These are phyloP conservation scores for Apodemia hepburni DNA, from an alignment of 2,888 invertebrate species.

Conservation along the genomic window DNA sequence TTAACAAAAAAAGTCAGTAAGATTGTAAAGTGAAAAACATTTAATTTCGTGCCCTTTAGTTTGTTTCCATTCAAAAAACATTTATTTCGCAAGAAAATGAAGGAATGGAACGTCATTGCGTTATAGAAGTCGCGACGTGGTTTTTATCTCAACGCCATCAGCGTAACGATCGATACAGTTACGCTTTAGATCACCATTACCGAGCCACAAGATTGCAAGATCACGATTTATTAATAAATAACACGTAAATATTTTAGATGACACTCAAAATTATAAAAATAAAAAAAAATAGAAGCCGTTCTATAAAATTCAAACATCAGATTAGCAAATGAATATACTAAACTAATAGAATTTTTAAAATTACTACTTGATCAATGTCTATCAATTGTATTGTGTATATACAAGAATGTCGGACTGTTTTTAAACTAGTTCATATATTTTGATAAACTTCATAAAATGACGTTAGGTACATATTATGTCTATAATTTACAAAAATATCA, in stretches of 20 bases:
- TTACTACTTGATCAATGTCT: no score
- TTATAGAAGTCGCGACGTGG: slow-evolving; percentile 10
- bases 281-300: background rate
- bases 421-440: no score
- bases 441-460: no score
- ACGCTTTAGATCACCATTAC: slow-evolving; percentile 10
- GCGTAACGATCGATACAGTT: slow-evolving; percentile 15
- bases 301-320: background rate
- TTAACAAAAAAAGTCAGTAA: background rate
- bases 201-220: slow-evolving; percentile 14
- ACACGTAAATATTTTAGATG: slow-evolving; percentile 6
- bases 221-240: slow-evolving; percentile 12
- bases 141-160: slow-evolving; percentile 12
- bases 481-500: no score
- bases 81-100: slow-evolving; percentile 14
- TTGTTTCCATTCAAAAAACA: slow-evolving; percentile 15
- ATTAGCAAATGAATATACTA: no score
- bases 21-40: background rate
- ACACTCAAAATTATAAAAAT: background rate
- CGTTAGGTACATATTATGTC: no score
- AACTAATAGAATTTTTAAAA: no score
- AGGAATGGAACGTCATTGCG: slow-evolving; percentile 13
- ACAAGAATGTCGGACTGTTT: no score
- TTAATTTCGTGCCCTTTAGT: slow-evolving; percentile 10
- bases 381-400: no score